Evolutionary conservation across 2,888 invertebrate species (phyloP).

Genomic region (Horisme vitalbata): DNA sequence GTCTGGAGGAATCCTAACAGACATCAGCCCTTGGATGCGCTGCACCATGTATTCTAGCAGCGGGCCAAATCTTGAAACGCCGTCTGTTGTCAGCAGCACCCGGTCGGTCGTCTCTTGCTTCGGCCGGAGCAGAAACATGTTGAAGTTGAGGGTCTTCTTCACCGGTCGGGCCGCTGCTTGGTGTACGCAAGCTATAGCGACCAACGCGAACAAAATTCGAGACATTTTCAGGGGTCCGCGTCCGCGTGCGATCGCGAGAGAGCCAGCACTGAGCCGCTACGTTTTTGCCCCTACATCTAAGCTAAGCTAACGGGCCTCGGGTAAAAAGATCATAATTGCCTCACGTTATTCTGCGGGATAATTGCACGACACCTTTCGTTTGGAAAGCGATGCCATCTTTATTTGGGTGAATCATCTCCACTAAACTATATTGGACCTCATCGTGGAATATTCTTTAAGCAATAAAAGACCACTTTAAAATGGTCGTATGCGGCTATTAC

Average conservation of each 20-base stretch:
- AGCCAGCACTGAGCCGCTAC: constrained; percentile 63
- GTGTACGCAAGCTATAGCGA: constrained; percentile 53
- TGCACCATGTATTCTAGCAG: constrained; percentile 87
- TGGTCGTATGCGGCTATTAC: constrained; percentile 43
- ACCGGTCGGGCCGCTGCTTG: constrained; percentile 60
- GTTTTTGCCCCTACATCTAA: constrained; percentile 71
- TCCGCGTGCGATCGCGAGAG: constrained; percentile 57
- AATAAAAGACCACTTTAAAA: constrained; percentile 35
- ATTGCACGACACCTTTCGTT: constrained; percentile 79
- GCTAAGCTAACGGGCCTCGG: constrained; percentile 73
- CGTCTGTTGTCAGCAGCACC: constrained; percentile 61
- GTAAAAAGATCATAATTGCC: constrained; percentile 80
- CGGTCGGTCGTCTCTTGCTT: constrained; percentile 59
- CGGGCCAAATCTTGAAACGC: constrained; percentile 85
- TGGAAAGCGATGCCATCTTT: constrained; percentile 76
- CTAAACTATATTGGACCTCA: constrained; percentile 48
- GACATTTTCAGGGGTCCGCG: constrained; percentile 42
- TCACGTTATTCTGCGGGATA: constrained; percentile 61
- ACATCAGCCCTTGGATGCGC: constrained; percentile 86
- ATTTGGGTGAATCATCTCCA: constrained; percentile 66
- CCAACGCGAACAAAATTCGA: constrained; percentile 50
- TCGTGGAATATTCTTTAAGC: constrained; percentile 19
- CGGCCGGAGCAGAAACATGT: constrained; percentile 72
- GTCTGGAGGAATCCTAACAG: constrained; percentile 85
- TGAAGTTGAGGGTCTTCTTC: constrained; percentile 70